Percentiles rank a stretch among this genome's conserved stretches.
Evolutionary conservation across 2,888 invertebrate genomes (phyloP).

Genomic region (Thecophora atra): DNA sequence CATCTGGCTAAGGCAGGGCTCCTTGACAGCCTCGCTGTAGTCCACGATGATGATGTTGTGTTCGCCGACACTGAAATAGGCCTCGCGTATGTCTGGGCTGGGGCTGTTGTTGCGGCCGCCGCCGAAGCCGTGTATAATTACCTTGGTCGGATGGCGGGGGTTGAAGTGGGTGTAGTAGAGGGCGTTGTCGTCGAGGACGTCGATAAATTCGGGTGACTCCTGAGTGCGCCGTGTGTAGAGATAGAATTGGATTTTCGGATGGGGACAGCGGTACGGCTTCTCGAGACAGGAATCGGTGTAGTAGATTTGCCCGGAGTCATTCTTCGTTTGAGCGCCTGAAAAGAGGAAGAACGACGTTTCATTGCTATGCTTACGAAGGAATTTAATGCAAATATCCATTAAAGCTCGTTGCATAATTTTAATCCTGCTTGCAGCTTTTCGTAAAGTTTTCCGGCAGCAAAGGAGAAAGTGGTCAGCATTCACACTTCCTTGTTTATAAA

Average conservation of each 20-base stretch:
- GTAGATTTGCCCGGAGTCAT: constrained; percentile 69
- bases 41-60: constrained; percentile 91
- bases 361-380: not conserved
- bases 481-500: not conserved
- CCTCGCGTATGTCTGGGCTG: constrained; percentile 85
- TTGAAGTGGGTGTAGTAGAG: constrained; percentile 81
- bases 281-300: constrained; percentile 84
- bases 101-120: constrained; percentile 84
- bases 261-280: constrained; percentile 83
- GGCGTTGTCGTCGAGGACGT: constrained; percentile 76
- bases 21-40: constrained; percentile 80
- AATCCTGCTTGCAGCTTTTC: too few relatives aligned
- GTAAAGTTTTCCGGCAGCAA: not conserved
- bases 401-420: too few relatives aligned
- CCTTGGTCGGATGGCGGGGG: constrained; percentile 80
- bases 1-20: constrained; percentile 84
- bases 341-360: constrained; percentile 7
- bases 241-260: constrained; percentile 83
- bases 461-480: not conserved
- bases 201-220: constrained; percentile 75
- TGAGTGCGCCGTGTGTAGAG: constrained; percentile 84
- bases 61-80: constrained; percentile 81
- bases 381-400: not conserved
- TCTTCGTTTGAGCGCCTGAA: constrained; percentile 54
- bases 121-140: constrained; percentile 91